phyloP scores from a whole-genome alignment of 2,113 vertebrate species.

The Carassius auratus region DNA sequence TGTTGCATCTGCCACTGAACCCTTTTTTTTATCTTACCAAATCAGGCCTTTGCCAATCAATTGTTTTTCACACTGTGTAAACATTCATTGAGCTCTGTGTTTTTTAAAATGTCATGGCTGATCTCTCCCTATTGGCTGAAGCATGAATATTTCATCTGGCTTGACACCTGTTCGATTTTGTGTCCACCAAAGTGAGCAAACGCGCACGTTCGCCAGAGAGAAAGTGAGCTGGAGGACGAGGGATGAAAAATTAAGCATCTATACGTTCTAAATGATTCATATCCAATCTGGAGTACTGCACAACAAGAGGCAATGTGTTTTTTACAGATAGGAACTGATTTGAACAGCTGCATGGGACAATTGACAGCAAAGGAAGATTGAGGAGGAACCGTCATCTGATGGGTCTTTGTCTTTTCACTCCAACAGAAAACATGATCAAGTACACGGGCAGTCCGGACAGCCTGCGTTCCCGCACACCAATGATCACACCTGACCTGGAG shows the following conservation, averaged over 20 bases:
- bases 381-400: not conserved
- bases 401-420: constrained; percentile 28
- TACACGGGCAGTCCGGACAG: constrained; percentile 98
- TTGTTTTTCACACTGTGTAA: constrained; percentile 74
- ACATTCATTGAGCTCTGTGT: constrained; percentile 74
- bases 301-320: constrained; percentile 7
- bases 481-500: constrained; percentile 97
- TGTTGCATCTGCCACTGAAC: constrained; percentile 56
- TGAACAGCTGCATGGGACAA: not conserved
- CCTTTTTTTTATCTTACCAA: constrained; percentile 26
- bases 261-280: constrained; percentile 71
- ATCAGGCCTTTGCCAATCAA: constrained; percentile 64
- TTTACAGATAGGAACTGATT: not conserved
- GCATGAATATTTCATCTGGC: constrained; percentile 76
- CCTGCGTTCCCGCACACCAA: constrained; percentile 93
- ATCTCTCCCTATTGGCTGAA: constrained; percentile 66
- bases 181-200: constrained; percentile 57
- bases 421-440: constrained; percentile 96
- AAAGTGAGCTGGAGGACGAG: constrained; percentile 20
- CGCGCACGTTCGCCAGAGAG: not conserved
- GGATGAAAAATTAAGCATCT: constrained; percentile 72
- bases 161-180: constrained; percentile 76
- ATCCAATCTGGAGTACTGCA: constrained; percentile 64
- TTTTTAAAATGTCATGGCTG: constrained; percentile 74
- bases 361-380: constrained; percentile 3